Evolutionary conservation across 2,888 invertebrate genomes (phyloP).

Genomic region (Aphrophora alni): DNA sequence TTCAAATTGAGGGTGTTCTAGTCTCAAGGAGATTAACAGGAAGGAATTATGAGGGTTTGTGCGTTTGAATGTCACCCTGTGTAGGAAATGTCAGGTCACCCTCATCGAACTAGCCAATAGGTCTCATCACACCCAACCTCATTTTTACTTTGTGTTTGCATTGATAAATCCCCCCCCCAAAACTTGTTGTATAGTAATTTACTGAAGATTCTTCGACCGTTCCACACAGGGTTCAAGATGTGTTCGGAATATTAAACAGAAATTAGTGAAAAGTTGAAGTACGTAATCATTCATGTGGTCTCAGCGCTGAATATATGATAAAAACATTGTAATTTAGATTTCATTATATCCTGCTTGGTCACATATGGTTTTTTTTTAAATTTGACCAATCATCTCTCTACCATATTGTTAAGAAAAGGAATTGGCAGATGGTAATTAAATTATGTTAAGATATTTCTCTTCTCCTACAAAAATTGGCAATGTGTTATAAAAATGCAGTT

Average conservation of each 20-base stretch:
- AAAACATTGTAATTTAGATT: too few species aligned
- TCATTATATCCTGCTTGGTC: too few species aligned
- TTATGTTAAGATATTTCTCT: too few species aligned
- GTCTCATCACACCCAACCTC: neutral
- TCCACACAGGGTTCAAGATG: neutral
- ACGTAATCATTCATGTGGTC: too few species aligned
- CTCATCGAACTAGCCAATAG: neutral
- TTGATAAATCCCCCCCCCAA: neutral
- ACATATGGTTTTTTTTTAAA: too few species aligned
- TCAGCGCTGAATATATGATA: too few species aligned
- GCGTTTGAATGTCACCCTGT: neutral
- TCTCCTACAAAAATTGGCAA: too few species aligned
- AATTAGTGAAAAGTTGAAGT: neutral
- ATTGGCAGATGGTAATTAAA: too few species aligned
- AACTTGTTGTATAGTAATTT: neutral
- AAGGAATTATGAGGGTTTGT: neutral
- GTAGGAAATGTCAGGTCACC: neutral
- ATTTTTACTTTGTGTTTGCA: neutral
- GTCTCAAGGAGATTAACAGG: too few species aligned
- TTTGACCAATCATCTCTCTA: too few species aligned
- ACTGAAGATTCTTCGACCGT: neutral
- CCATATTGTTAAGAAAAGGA: too few species aligned
- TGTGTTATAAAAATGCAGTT: too few species aligned
- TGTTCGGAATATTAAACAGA: neutral
- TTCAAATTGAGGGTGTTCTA: neutral